Evolutionary conservation across 2,888 invertebrate species (phyloP), one percentile per base, ranked within the genome.

Genomic region (Acleris cristana): DNA sequence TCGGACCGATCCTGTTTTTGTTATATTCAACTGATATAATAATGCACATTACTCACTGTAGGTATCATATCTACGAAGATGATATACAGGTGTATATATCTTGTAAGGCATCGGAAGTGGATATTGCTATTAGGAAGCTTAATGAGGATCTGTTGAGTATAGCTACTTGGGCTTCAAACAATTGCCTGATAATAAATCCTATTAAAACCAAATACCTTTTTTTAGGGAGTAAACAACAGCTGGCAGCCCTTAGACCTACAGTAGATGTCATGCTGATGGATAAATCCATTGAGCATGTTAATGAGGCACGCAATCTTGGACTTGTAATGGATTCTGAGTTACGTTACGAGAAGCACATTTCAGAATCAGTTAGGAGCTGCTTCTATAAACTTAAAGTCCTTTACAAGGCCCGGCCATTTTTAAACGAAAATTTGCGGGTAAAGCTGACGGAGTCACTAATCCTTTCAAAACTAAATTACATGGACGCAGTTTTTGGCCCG

Each of bases 1-100:
- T 71, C 6, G 71, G 69, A 3, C 73, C 72, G 0, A n/a, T 73
- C 16, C 53, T 74, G 0, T 73, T 71, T 59, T 62, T 69, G 10
- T 12, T 71, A 5, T 75, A 72, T 30, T 48, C 34, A 26, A 65
- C 71, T 3, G 71, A 71, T 55, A 53, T 71, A 4, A 34, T 3
- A 1, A 56, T 23, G 0, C 14, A 23, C 14, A 69, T 71, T 2
- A 44, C 48, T 10, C 14, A 69, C 10, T 66, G 71, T 51, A 66
- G 64, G 23, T 71, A 52, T 48, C 68, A 70, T 30, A 56, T 73
- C 2, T 70, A 71, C 51, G 71, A 70, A 5, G 70, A 73, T 34
- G 70, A 73, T 16, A 51, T 66, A 3, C 70, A 71, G 44, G 6
- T 70, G 4, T 70, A 70, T 16, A 59, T 63, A 0, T 69, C 72